Evolutionary conservation across 1,140 invertebrate genomes (phyloP), one percentile per base, ranked within the genome.

Genomic region (Acyrthosiphon pisum): DNA sequence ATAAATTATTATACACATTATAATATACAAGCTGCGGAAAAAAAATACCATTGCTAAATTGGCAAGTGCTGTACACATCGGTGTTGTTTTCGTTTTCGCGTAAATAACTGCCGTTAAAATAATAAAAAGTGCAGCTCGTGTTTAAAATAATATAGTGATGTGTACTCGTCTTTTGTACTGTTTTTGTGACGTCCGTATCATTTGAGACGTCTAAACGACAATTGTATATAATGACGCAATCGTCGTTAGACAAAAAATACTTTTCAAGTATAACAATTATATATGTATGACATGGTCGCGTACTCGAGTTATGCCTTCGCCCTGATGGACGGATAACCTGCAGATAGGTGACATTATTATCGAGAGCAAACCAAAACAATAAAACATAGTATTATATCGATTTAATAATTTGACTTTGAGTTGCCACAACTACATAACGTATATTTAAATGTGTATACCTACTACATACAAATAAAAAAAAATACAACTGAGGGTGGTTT

Each of bases 121-220:
- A 83, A 37, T 8, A 83, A 37, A 23, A 84, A 26, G 22, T 84
- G 35, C 81, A 26, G 22, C 23, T 26, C 22, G 4, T 76, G 30
- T n/a, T 76, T n/a, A 6, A 6, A 6, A 1, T 23, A 4, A 81
- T 81, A 60, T 11, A 68, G n/a, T 83, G 76, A 37, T 84, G 35
- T 84, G 41, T 48, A 87, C n/a, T 50, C 48, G 87, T 88, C 48
- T 88, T 88, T 35, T 88, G n/a, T 88, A 53, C n/a, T 7, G 18
- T 53, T 88, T 53, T 88, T 50, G 87, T 88, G 48, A n/a, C n/a
- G 87, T 88, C 48, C 87, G 14, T 48, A 84, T 26, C 35, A 23
- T 68, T 68, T 68, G 0, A 68, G 14, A 60, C 30, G 11, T 68
- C 18, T 30, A 68, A 3, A 68, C 14, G 60, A 18, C 11, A n/a